These are phyloP conservation scores for Caiman crocodilus DNA, from an alignment of 2,797 vertebrate species.

Conservation along the genomic window DNA sequence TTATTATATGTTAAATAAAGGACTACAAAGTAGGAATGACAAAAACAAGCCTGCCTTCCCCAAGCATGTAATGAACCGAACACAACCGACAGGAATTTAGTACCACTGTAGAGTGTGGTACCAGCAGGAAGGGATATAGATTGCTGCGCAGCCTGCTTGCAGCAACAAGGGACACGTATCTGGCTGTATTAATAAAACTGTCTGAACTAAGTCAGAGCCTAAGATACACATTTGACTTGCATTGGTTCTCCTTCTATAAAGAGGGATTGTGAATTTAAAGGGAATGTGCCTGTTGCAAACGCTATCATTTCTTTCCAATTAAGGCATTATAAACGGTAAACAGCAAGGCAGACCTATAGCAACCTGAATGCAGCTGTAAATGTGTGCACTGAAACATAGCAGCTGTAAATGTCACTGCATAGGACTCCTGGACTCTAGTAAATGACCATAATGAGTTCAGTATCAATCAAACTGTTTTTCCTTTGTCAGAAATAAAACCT, in stretches of 20 bases:
- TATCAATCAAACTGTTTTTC: slow-evolving; percentile 18
- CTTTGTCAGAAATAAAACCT: slow-evolving; percentile 41
- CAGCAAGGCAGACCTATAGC: fast-evolving
- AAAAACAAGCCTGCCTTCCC: not conserved
- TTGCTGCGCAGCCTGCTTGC: not conserved
- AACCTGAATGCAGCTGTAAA: not conserved
- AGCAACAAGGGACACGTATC: not conserved
- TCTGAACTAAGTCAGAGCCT: not conserved
- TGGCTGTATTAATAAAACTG: not conserved
- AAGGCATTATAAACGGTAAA: not conserved
- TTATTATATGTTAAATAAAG: not conserved
- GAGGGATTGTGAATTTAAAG: not conserved
- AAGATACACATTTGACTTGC: not conserved
- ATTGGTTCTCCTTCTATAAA: not conserved
- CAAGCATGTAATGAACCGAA: not conserved
- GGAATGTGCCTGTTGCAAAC: not conserved
- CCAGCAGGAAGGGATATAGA: not conserved
- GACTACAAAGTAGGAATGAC: not conserved
- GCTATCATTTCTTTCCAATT: not conserved
- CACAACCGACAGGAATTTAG: not conserved
- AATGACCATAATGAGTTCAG: slow-evolving; percentile 40
- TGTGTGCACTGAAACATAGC: slow-evolving; percentile 1
- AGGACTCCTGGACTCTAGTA: not conserved
- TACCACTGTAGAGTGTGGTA: not conserved
- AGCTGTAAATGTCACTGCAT: slow-evolving; percentile 27